phyloP scores from a whole-genome alignment of 2,888 invertebrate genomes.

The Drosophila colorata region DNA sequence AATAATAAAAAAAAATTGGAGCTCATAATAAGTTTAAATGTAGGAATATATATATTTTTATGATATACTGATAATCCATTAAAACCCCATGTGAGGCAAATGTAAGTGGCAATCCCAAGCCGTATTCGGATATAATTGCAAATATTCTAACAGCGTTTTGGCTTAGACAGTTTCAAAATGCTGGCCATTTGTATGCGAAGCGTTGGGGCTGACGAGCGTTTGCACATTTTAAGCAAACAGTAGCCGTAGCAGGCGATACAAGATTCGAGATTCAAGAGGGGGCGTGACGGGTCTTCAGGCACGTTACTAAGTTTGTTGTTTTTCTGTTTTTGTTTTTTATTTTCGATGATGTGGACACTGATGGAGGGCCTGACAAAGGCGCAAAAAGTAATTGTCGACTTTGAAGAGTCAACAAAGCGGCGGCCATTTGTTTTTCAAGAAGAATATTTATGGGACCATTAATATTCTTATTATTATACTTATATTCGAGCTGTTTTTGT shows the following conservation, averaged over 20 bases:
- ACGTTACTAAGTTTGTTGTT: slow-evolving; percentile 26
- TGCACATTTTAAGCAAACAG: slow-evolving; percentile 55
- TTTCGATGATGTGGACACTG: slow-evolving; percentile 49
- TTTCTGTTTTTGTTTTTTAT: slow-evolving; percentile 33
- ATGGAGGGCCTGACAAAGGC: slow-evolving; percentile 47
- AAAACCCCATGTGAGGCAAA: slow-evolving; percentile 4
- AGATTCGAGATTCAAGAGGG: slow-evolving; percentile 10
- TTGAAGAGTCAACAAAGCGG: slow-evolving; percentile 29
- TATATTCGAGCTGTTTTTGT: slow-evolving; percentile 17
- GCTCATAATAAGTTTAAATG: no score
- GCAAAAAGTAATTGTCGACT: slow-evolving; percentile 57
- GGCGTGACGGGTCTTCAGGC: slow-evolving; percentile 28
- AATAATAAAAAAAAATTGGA: no score
- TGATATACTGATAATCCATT: slow-evolving; percentile 4
- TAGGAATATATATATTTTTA: no score
- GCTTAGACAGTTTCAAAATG: slow-evolving; percentile 20
- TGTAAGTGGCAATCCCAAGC: slow-evolving; percentile 17
- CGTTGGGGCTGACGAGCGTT: slow-evolving; percentile 49
- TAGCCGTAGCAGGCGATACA: slow-evolving; percentile 29
- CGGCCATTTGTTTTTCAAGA: slow-evolving; percentile 55
- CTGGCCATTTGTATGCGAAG: slow-evolving; percentile 62
- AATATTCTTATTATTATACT: slow-evolving; percentile 40
- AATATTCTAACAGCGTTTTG: slow-evolving; percentile 44
- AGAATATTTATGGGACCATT: slow-evolving; percentile 51
- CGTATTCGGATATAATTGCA: slow-evolving; percentile 11